Conservation (phyloP, 2,113 vertebrate species). For the Hystrix brachyura region DNA sequence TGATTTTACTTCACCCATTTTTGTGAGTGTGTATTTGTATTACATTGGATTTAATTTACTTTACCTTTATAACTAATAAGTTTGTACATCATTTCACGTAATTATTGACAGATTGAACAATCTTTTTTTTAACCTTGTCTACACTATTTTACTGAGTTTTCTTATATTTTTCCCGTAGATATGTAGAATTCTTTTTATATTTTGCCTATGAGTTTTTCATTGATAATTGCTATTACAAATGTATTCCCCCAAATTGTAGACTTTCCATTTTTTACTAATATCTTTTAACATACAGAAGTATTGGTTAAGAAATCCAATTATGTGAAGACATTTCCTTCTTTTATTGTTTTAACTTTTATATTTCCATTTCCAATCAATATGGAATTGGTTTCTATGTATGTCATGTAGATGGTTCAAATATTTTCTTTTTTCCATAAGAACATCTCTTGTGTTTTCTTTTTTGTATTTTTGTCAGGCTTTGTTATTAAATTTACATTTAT, state of each 20-base stretch:
- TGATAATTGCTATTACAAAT: background rate
- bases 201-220: background rate
- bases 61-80: background rate
- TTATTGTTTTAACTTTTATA: background rate
- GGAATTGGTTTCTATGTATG: background rate
- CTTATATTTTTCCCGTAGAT: background rate
- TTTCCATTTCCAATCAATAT: background rate
- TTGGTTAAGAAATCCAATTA: background rate
- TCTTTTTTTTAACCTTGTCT: background rate
- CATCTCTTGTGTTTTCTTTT: background rate
- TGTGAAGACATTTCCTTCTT: background rate
- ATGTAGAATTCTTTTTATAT: background rate
- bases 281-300: background rate
- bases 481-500: background rate
- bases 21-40: background rate
- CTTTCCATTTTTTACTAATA: background rate
- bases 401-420: background rate
- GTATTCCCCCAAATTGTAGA: background rate
- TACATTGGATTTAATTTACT: background rate
- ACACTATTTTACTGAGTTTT: background rate
- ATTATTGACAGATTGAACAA: background rate
- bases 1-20: constrained; percentile 8
- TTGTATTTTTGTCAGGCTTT: background rate
- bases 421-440: background rate
- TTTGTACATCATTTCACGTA: background rate